Evolutionary conservation across 2,797 vertebrate species (phyloP), one percentile per base, ranked within the genome.

Genomic region (Phrynocephalus guinanensis): DNA sequence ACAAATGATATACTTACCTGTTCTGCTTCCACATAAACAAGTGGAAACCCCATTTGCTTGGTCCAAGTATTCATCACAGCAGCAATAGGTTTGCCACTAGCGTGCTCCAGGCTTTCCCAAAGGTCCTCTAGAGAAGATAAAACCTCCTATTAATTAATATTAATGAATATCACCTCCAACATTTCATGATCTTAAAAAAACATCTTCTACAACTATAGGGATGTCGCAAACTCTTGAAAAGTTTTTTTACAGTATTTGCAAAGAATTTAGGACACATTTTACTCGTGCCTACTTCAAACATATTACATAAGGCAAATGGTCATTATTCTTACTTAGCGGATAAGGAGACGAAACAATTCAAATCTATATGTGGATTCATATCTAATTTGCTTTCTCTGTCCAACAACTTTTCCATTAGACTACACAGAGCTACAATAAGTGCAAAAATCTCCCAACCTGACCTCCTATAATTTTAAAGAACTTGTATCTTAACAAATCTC

Each of bases 41-140:
- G 98, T 0, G 99, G 99, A 85, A 99, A 99, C 68, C 99, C 99
- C 98, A 99, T 99, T 89, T 99, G 99, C 94, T 99, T 99, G 96
- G 99, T 99, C 99, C 99, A 99, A 1, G 99, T 98, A 90, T 96
- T 97, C 99, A 99, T 99, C 90, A 99, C 98, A 15, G 97, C 98
- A 91, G 98, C 98, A 71, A 99, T 98, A 87, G 99, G 98, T 92
- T 99, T 99, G 87, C 98, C 98, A 84, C 99, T 99, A 75, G 98
- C 98, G 94, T 98, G 96, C 95, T 99, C 98, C 96, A 99, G 97
- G 96, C 98, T 98, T 92, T 98, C 98, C 99, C 99, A 99, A 56
- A 99, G 97, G 93, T 99, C 98, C 98, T 99, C 99, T 99, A 96
- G 4, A 72, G 91, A 63, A 89, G 50, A 68, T 92, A 87, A 93